Base-by-base conservation (phyloP, 2,113 vertebrate genomes). In the Microcebus murinus region DNA sequence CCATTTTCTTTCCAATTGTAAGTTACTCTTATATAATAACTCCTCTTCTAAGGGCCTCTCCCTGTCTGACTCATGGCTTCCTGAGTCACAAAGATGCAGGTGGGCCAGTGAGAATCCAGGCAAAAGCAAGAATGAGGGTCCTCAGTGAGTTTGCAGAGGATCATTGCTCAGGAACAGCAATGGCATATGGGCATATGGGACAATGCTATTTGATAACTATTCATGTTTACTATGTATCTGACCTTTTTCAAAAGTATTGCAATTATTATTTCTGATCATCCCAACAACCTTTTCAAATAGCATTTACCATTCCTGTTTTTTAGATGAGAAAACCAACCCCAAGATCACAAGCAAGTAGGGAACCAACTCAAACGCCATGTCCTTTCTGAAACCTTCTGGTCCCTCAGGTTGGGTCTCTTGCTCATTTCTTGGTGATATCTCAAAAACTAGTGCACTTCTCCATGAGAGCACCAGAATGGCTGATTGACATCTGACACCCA, bases 381-480 rank as follows among this genome's bases (percentile, higher is more conserved):
- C n/a, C 25, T 57, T 50, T 61, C 29, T 14, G 55, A 71, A 27
- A 25, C 15, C 39, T 68, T 73, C 55, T 23, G 7, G 31, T 10
- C 27, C 67, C 31, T 39, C 6, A 4, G 70, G 8, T 36, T 29
- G 21, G n/a, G 36, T 18, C 29, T 14, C 65, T 31, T 55, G 31
- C 61, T 70, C 5, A 3, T 73, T 63, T 70, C 31, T 39, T 31
- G 9, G 36, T 57, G 59, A 74, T 18, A 2, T 39, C 63, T 80
- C 71, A 18, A 8, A 1, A 7, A 5, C 1, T 15, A 6, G 4
- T 18, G 10, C 13, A 1, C 4, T 65, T 92, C 31, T 74, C 71
- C 4, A 0, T 4, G 68, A 82, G 29, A 20, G 36, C 17, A 6
- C 61, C 1, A 1, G 18, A 27, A 23, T 36, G 55, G 17, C 6